Evolutionary conservation across 1,140 invertebrate species (phyloP).

Genomic region (Vanessa tameamea): DNA sequence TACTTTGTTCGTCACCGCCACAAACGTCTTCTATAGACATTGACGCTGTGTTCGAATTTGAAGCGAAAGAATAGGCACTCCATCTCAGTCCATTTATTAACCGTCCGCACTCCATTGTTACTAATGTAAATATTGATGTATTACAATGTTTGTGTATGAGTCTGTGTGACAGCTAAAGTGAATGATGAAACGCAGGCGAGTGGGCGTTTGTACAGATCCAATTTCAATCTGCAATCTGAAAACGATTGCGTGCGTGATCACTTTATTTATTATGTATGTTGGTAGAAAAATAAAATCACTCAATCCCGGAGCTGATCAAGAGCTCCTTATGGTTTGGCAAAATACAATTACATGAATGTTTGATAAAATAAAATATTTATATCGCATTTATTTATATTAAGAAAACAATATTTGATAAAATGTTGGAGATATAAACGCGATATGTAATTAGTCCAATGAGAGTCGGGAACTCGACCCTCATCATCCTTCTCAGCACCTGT

Average conservation of each 20-base stretch:
- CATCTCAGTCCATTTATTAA: slow-evolving; percentile 55
- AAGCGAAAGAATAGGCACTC: slow-evolving; percentile 53
- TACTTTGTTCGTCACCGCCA: slow-evolving; percentile 43
- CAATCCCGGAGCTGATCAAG: neutral
- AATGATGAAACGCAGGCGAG: slow-evolving; percentile 50
- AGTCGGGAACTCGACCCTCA: slow-evolving; percentile 38
- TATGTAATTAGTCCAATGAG: slow-evolving; percentile 42
- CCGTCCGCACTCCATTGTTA: slow-evolving; percentile 66
- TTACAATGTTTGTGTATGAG: slow-evolving; percentile 42
- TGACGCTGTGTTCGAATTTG: slow-evolving; percentile 49
- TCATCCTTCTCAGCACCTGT: slow-evolving; percentile 47
- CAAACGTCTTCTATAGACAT: slow-evolving; percentile 48
- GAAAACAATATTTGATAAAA: neutral
- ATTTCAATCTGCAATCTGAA: slow-evolving; percentile 53
- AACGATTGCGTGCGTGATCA: slow-evolving; percentile 31
- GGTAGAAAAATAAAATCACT: slow-evolving; percentile 10
- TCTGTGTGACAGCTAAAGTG: slow-evolving; percentile 40
- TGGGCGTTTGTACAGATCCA: slow-evolving; percentile 54
- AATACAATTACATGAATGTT: neutral
- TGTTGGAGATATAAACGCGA: slow-evolving; percentile 14
- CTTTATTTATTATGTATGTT: slow-evolving; percentile 22
- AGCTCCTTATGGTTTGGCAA: neutral
- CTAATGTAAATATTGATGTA: slow-evolving; percentile 42
- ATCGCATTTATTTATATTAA: no score
- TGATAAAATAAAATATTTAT: no score